phyloP scores from a whole-genome alignment of 2,113 vertebrate species.

The Recurvirostra avosetta region DNA sequence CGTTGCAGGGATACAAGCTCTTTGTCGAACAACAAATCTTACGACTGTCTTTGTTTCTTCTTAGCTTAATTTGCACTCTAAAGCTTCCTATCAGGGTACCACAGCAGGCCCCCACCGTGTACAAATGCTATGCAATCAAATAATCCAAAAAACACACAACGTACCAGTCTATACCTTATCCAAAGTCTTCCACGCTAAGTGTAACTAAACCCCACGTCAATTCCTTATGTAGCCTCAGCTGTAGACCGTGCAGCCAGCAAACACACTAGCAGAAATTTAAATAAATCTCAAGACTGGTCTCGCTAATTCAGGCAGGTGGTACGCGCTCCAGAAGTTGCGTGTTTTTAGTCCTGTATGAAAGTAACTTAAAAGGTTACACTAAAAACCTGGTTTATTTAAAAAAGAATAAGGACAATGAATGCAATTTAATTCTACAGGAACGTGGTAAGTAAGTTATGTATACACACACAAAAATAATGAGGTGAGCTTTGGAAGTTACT shows the following conservation, averaged over 20 bases:
- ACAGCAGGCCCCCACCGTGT: accelerated
- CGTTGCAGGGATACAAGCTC: accelerated
- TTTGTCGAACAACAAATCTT: background rate
- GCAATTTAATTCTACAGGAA: background rate
- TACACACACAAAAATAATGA: background rate
- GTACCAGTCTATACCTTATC: background rate
- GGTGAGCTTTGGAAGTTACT: background rate
- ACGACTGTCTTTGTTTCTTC: background rate
- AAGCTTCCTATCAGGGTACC: background rate
- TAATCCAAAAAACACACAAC: background rate
- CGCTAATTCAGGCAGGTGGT: background rate
- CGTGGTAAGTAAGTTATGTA: background rate
- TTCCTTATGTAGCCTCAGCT: background rate
- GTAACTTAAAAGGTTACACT: background rate
- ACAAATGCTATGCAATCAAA: background rate
- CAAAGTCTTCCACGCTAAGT: background rate
- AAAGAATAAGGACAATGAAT: background rate
- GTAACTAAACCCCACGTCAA: accelerated
- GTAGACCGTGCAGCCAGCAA: background rate
- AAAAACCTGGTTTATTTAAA: background rate
- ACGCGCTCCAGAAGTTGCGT: background rate
- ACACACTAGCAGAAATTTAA: background rate
- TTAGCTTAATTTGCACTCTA: background rate
- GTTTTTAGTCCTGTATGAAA: background rate
- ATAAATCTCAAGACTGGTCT: background rate